Evolutionary conservation across 2,888 invertebrate genomes (phyloP).

Genomic region (Ophion slaviceki): DNA sequence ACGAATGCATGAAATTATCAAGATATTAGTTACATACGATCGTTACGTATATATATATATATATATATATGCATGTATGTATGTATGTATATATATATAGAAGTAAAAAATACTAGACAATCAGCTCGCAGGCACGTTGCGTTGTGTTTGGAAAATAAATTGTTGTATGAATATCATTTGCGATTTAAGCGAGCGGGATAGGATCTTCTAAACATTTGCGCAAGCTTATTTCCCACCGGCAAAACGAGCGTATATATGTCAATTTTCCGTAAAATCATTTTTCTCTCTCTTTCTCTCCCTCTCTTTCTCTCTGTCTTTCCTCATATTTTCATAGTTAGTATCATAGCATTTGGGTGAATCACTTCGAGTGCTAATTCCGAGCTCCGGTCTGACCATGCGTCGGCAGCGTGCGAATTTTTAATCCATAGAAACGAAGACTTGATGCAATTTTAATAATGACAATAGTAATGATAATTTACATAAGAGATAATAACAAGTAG

Average conservation of each 20-base stretch:
- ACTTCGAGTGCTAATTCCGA: conserved; percentile 71
- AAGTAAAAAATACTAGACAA: conserved; percentile 47
- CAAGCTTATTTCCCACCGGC: conserved; percentile 54
- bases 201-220: conserved; percentile 63
- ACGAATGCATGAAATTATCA: neutral
- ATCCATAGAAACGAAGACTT: conserved; percentile 78
- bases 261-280: neutral
- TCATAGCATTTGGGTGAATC: conserved; percentile 56
- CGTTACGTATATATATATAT: conserved; percentile 2
- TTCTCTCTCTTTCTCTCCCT: conserved; percentile 21
- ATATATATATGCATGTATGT: neutral
- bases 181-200: conserved; percentile 62
- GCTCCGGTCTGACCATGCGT: conserved; percentile 77
- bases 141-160: conserved; percentile 47
- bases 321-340: conserved; percentile 19
- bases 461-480: conserved; percentile 55
- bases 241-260: conserved; percentile 50
- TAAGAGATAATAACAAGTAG: conserved; percentile 41
- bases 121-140: conserved; percentile 63
- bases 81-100: conserved; percentile 20
- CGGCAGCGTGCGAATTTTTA: conserved; percentile 79
- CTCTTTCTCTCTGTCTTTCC: conserved; percentile 6
- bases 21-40: conserved; percentile 5
- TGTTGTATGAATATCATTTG: conserved; percentile 44
- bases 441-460: conserved; percentile 73